These are phyloP conservation scores for Empis livida DNA, from an alignment of 2,888 invertebrate genomes.

Conservation along the genomic window DNA sequence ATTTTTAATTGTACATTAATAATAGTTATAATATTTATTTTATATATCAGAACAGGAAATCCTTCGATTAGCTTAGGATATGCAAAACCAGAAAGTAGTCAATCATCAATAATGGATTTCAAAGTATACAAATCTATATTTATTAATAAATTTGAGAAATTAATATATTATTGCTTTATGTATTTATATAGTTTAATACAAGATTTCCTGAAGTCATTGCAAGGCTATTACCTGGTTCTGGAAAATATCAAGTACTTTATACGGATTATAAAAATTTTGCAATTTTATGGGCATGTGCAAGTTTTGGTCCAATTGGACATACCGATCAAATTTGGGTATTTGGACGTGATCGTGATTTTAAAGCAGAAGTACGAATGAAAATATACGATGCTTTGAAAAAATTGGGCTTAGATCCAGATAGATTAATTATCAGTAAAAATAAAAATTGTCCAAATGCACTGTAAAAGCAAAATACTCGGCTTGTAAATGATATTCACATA, in stretches of 20 bases:
- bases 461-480: slow-evolving; percentile 11
- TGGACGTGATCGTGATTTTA: slow-evolving; percentile 51
- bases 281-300: slow-evolving; percentile 57
- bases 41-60: slow-evolving; percentile 44
- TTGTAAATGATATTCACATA: no score
- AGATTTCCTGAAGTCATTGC: slow-evolving; percentile 52
- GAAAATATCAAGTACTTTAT: slow-evolving; percentile 55
- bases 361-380: slow-evolving; percentile 46
- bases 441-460: slow-evolving; percentile 42
- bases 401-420: slow-evolving; percentile 51
- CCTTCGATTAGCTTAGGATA: slow-evolving; percentile 47
- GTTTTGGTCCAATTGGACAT: slow-evolving; percentile 40
- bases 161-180: neutral
- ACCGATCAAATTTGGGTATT: slow-evolving; percentile 61
- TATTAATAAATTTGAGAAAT: neutral
- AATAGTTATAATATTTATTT: neutral
- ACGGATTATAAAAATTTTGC: slow-evolving; percentile 62
- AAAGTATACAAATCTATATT: slow-evolving; percentile 23
- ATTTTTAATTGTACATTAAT: no score
- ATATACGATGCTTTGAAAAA: slow-evolving; percentile 50
- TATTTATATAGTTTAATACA: slow-evolving; percentile 40
- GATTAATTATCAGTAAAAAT: slow-evolving; percentile 57
- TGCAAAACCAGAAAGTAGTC: slow-evolving; percentile 45
- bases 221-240: slow-evolving; percentile 55
- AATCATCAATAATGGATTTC: slow-evolving; percentile 39